Evolutionary conservation across 1,140 invertebrate genomes (phyloP), one percentile per base, ranked within the genome.

Genomic region (Intoshia linei): DNA sequence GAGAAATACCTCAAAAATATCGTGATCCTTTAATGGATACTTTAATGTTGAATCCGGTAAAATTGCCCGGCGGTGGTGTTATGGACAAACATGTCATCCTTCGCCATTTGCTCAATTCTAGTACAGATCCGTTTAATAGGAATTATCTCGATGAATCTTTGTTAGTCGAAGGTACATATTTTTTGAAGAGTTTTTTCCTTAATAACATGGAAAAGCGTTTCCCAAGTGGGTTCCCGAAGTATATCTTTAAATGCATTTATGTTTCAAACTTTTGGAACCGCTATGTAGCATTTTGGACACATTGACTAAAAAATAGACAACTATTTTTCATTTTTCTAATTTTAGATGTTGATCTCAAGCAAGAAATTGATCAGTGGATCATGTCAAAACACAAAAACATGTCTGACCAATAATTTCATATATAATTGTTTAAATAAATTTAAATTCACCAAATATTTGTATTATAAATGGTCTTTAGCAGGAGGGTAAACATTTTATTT

Each of bases 1-100:
- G 74, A 21, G 81, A 93, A 55, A 78, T 79, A 29, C 84, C 84
- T 1, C 83, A 93, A 44, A 81, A 92, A 57, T 93, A 87, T 54
- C 71, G 71, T 59, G 67, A 92, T 66, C 79, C 83, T 0, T 58
- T 95, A 1, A 90, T 93, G 81, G 77, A 83, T 49, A 92, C 81
- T 0, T 55, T 95, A 15, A 92, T 93, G 83, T 71, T 71, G 1
- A 79, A 95, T 55, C 84, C 84, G 2, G 81, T 93, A 0, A 62
- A 72, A 39, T 60, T 95, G 40, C 38, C 44, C 19, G 78, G 77
- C 38, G 83, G 83, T 38, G 75, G 74, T 47, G 65, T 90, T 2
- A 90, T 92, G 77, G 83, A 93, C 56, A 65, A 79, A 32, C 67
- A 77, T 20, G 73, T 84, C 40, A 93, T 95, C 35, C 66, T 76